phyloP scores from a whole-genome alignment of 2,113 vertebrate genomes.

The Dromas ardeola region DNA sequence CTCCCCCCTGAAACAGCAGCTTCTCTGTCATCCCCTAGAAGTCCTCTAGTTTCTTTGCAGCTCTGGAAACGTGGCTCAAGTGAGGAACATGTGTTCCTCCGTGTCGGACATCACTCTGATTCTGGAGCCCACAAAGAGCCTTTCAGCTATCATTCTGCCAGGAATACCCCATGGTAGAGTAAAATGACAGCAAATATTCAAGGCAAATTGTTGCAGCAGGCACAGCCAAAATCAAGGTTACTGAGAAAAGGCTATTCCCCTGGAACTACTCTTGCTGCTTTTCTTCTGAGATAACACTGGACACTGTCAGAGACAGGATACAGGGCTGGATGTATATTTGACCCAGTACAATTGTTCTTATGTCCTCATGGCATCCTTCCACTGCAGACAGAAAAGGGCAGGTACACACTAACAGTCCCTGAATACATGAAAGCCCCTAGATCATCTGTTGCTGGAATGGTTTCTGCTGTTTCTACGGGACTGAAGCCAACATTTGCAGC shows the following conservation, averaged over 20 bases:
- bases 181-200: neutral
- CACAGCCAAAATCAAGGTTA: neutral
- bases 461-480: slow-evolving; percentile 3
- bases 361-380: neutral
- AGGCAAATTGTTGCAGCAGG: neutral
- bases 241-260: neutral
- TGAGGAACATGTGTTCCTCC: slow-evolving; percentile 48
- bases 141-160: slow-evolving; percentile 55
- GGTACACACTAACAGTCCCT: neutral
- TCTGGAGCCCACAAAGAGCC: slow-evolving; percentile 15
- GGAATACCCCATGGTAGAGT: neutral
- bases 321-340: neutral
- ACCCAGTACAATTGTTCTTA: neutral
- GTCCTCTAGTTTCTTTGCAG: slow-evolving; percentile 39
- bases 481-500: slow-evolving; percentile 32
- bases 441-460: neutral
- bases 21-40: slow-evolving; percentile 59
- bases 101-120: slow-evolving; percentile 19
- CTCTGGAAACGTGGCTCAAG: slow-evolving; percentile 53
- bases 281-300: neutral
- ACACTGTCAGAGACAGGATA: neutral
- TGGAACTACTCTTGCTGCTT: neutral
- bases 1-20: slow-evolving; percentile 50
- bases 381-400: neutral
- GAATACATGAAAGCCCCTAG: neutral